A percentile compares a stretch with the other conserved stretches of the same genome.
Conservation (phyloP, 2,113 vertebrate species). For the Strix uralensis region DNA sequence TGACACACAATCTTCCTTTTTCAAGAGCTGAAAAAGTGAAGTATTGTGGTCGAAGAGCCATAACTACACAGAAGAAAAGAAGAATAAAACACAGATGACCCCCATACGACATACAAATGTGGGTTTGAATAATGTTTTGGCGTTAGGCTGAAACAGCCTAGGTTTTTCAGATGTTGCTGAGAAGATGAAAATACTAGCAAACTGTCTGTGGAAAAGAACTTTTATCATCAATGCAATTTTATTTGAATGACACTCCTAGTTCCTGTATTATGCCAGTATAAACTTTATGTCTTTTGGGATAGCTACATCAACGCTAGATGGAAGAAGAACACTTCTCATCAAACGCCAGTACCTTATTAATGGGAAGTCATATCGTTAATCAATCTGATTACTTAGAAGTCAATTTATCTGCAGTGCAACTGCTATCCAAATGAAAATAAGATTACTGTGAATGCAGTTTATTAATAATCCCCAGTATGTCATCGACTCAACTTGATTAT, state of each 20-base stretch:
- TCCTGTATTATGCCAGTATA: neutral
- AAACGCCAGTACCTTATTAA: neutral
- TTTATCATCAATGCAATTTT: neutral
- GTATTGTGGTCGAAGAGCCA: neutral
- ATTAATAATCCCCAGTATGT: slow-evolving; percentile 38
- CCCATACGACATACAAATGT: neutral
- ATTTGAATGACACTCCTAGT: neutral
- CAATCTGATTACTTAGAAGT: slow-evolving; percentile 23
- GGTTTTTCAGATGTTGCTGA: neutral
- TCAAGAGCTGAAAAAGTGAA: neutral
- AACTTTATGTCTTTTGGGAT: neutral
- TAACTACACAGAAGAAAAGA: neutral
- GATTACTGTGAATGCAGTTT: slow-evolving; percentile 19
- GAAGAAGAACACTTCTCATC: slow-evolving; percentile 7
- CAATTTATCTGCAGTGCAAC: slow-evolving; percentile 31
- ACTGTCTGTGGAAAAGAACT: neutral
- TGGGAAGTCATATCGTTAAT: slow-evolving; percentile 14
- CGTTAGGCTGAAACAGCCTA: neutral
- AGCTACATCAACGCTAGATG: neutral
- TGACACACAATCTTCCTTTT: neutral
- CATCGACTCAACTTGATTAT: slow-evolving; percentile 47
- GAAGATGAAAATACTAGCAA: neutral
- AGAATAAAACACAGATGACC: neutral
- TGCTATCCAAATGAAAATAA: slow-evolving; percentile 46
- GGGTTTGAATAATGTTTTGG: neutral